These are phyloP conservation scores for Dromococcyx pavoninus DNA, from an alignment of 2,797 vertebrate genomes.

Conservation along the genomic window DNA sequence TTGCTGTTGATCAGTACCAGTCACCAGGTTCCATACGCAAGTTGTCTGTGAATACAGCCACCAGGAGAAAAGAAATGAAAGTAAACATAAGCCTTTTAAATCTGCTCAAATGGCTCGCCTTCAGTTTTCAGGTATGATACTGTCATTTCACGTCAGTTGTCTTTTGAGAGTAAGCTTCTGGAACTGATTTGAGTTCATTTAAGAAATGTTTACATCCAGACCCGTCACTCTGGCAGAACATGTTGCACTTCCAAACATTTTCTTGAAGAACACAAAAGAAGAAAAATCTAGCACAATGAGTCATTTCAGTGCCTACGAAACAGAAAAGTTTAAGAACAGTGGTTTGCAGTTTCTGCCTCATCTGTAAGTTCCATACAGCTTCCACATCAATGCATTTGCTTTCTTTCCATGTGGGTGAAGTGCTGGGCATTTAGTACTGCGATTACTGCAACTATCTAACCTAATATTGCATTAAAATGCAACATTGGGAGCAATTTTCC, in stretches of 20 bases:
- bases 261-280: not conserved
- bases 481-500: not conserved
- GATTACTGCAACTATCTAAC: not conserved
- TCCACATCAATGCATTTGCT: not conserved
- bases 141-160: not conserved
- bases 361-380: not conserved
- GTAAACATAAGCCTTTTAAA: not conserved
- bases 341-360: not conserved
- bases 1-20: not conserved
- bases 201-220: not conserved
- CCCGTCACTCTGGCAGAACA: not conserved
- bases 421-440: not conserved
- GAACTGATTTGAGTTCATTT: not conserved
- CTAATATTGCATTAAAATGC: not conserved
- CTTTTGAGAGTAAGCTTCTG: not conserved
- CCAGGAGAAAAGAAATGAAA: not conserved
- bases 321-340: not conserved
- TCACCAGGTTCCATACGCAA: not conserved
- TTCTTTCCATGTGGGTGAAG: not conserved
- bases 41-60: not conserved
- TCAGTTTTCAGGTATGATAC: not conserved
- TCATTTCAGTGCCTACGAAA: not conserved
- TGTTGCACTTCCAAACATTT: not conserved
- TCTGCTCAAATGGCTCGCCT: not conserved
- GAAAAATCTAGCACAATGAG: not conserved